Evolutionary conservation across 2,113 vertebrate species (phyloP), one percentile per base, ranked within the genome.

Genomic region (Platichthys stellatus): DNA sequence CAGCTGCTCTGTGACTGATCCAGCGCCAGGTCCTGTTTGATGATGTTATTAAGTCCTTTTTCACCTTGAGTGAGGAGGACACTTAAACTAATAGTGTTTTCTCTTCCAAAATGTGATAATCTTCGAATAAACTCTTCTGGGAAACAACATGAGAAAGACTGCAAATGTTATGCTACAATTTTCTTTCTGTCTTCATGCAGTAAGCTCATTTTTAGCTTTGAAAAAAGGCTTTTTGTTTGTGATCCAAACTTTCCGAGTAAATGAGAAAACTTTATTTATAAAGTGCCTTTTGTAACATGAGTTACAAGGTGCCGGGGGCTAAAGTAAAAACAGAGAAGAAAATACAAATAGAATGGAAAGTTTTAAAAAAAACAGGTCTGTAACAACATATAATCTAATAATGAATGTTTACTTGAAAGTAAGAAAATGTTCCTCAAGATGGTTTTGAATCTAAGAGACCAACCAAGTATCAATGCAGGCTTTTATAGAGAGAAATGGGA

Each of bases 11-110:
- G 15, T 66, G 69, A 70, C 56, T 67, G 4, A 20, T 54, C 57
- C 47, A 24, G 26, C 31, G 69, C 77, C 78, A 81, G 49, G 58
- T 75, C 45, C 51, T 63, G 56, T 69, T 81, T 56, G 53, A 58
- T 56, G 53, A 58, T 5, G 24, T 38, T 31, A 54, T 23, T 18
- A 15, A 49, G 45, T 5, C 15, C 4, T 17, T 18, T 81, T n/a
- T 26, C 24, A 63, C 24, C 51, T 28, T 24, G 31, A 14, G 1
- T 47, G 28, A 51, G 14, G 26, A 8, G 13, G 47, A 14, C 20
- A 54, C 47, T 63, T 21, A 49, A 67, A 61, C 20, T 69, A 58
- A 69, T 78, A 40, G 35, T 6, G 61, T 12, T 24, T 28, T 66
- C n/a, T 73, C 69, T 67, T 53, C 40, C 59, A 45, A 73, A 64